phyloP scores from a whole-genome alignment of 2,888 invertebrate genomes.

The Orchestes rusci region DNA sequence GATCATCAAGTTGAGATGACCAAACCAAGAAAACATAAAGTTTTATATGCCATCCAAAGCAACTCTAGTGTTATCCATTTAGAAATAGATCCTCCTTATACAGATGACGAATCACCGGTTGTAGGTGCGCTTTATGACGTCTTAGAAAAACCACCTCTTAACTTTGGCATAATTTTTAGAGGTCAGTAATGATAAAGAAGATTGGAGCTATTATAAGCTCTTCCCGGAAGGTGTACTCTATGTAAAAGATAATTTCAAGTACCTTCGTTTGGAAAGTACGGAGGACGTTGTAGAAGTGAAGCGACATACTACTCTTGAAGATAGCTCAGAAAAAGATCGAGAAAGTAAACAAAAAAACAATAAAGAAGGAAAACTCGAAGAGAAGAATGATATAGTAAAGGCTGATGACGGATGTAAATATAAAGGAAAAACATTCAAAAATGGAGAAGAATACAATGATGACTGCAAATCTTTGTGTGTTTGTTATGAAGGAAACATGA shows the following conservation, averaged over 20 bases:
- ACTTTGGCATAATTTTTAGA: constrained; percentile 36
- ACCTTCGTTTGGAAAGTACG: constrained; percentile 37
- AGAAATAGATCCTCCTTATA: constrained; percentile 40
- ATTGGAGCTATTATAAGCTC: constrained; percentile 45
- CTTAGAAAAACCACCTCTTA: too few relatives aligned
- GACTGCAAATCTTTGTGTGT: constrained; percentile 73
- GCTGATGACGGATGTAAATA: constrained; percentile 35
- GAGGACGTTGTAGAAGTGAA: constrained; percentile 37
- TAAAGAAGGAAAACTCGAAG: constrained; percentile 5
- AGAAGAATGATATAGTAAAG: constrained; percentile 14
- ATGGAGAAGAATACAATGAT: constrained; percentile 72
- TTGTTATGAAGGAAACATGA: constrained; percentile 62
- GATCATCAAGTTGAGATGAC: constrained; percentile 52
- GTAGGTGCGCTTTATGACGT: constrained; percentile 29
- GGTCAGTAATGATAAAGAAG: constrained; percentile 42
- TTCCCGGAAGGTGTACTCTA: constrained; percentile 36
- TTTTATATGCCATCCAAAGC: constrained; percentile 38
- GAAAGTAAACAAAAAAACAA: constrained; percentile 1
- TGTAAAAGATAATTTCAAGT: constrained; percentile 35
- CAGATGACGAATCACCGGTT: constrained; percentile 35
- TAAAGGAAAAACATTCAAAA: constrained; percentile 36
- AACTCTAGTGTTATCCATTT: constrained; percentile 42
- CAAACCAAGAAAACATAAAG: constrained; percentile 29
- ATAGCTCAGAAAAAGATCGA: not conserved
- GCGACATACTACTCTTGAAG: constrained; percentile 11